Conservation (phyloP, 1,140 invertebrate genomes). For the Nylanderia fulva region DNA sequence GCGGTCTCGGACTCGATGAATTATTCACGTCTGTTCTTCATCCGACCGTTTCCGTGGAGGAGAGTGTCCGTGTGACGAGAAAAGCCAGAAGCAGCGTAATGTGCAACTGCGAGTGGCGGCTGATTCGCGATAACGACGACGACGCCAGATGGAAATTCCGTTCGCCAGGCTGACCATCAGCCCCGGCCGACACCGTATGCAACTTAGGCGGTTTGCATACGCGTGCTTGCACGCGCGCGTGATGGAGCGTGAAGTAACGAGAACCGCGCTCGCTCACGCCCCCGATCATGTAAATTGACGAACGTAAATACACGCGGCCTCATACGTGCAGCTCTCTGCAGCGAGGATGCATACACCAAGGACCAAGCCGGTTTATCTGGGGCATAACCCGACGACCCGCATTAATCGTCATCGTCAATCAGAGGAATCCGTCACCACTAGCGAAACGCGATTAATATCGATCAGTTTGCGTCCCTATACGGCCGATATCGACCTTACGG, state of each 20-base stretch:
- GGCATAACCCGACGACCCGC: conserved; percentile 69
- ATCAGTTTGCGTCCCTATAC: conserved; percentile 60
- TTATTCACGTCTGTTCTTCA: conserved; percentile 77
- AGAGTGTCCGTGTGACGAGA: neutral
- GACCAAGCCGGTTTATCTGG: conserved; percentile 59
- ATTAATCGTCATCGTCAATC: conserved; percentile 75
- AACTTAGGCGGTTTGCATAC: conserved; percentile 22
- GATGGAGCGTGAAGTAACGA: conserved; percentile 46
- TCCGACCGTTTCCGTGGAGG: conserved; percentile 63
- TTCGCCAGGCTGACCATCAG: conserved; percentile 1
- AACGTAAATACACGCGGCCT: conserved; percentile 51
- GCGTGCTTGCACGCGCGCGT: conserved; percentile 21
- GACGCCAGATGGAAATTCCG: conserved; percentile 58
- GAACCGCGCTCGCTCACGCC: conserved; percentile 29
- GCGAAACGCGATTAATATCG: conserved; percentile 74
- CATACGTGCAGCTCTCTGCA: conserved; percentile 9
- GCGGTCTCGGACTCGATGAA: conserved; percentile 77
- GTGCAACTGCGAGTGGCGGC: conserved; percentile 36
- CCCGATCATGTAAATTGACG: conserved; percentile 43
- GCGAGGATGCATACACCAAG: neutral
- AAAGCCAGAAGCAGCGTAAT: neutral
- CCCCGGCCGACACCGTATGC: neutral
- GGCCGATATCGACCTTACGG: conserved; percentile 61
- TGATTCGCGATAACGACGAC: conserved; percentile 60
- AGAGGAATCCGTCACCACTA: conserved; percentile 53